Conservation (phyloP, 1,140 invertebrate species). For the Microplitis demolitor region DNA sequence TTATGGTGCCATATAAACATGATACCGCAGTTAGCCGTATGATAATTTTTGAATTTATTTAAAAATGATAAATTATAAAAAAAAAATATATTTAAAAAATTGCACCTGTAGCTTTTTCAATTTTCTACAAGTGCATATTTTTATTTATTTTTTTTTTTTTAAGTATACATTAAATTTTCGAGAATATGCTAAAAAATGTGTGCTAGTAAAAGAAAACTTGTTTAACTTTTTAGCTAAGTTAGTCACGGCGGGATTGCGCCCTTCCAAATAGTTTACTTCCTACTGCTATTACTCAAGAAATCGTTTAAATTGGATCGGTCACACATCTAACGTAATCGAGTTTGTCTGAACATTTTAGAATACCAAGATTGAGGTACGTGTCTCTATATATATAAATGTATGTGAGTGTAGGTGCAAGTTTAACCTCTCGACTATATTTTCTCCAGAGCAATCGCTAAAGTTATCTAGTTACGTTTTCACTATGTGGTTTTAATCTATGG, state of each 20-base stretch:
- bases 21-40: no score
- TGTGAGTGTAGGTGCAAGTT: no score
- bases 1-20: background rate
- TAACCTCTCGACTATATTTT: no score
- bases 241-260: constrained; percentile 4
- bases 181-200: constrained; percentile 11
- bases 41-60: no score
- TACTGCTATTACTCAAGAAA: background rate
- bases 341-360: constrained; percentile 1
- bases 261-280: constrained; percentile 14
- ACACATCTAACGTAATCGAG: constrained; percentile 25
- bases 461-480: constrained; percentile 24
- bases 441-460: background rate
- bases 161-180: no score
- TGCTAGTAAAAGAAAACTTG: constrained; percentile 17
- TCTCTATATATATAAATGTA: background rate
- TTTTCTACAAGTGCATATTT: no score
- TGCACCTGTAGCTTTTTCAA: no score
- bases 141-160: no score
- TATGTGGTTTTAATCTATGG: constrained; percentile 15
- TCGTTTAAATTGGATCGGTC: constrained; percentile 29
- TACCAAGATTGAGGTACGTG: background rate
- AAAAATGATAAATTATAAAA: no score
- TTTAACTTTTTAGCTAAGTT: constrained; percentile 18
- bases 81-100: no score